Conservation (phyloP, 2,888 invertebrate species). For the Agrochola macilenta region DNA sequence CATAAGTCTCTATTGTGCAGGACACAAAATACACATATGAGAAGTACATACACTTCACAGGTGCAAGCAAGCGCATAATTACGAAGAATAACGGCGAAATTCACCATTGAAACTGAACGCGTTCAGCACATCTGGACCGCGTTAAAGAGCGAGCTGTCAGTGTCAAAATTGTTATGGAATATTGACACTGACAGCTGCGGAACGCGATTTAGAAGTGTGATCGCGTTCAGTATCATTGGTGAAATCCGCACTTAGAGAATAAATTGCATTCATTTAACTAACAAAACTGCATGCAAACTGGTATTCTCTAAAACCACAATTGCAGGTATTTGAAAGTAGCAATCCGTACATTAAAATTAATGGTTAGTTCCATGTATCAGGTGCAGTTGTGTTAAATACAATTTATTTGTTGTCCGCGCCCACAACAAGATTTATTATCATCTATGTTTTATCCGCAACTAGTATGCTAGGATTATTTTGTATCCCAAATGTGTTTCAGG, state of each 20-base stretch:
- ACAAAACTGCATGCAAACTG: background rate
- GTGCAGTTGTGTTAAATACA: constrained; percentile 45
- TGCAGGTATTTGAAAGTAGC: background rate
- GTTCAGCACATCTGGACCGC: too few relatives aligned
- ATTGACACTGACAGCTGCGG: too few relatives aligned
- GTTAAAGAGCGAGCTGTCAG: too few relatives aligned
- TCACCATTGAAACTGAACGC: too few relatives aligned
- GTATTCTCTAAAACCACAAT: background rate
- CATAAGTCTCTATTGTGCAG: too few relatives aligned
- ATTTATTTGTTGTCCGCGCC: constrained; percentile 47
- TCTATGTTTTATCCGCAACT: constrained; percentile 27
- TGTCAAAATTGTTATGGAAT: too few relatives aligned
- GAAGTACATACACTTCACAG: too few relatives aligned
- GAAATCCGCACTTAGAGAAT: background rate
- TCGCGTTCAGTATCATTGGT: too few relatives aligned
- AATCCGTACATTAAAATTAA: constrained; percentile 35
- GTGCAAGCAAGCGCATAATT: too few relatives aligned
- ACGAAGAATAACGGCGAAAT: too few relatives aligned
- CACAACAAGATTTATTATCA: constrained; percentile 44
- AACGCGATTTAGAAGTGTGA: too few relatives aligned
- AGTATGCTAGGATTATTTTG: constrained; percentile 40
- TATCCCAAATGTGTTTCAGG: constrained; percentile 25
- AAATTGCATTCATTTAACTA: background rate
- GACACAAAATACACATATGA: too few relatives aligned
- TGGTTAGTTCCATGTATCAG: constrained; percentile 35